Conservation (phyloP, 2,113 vertebrate species). For the Procapra przewalskii region DNA sequence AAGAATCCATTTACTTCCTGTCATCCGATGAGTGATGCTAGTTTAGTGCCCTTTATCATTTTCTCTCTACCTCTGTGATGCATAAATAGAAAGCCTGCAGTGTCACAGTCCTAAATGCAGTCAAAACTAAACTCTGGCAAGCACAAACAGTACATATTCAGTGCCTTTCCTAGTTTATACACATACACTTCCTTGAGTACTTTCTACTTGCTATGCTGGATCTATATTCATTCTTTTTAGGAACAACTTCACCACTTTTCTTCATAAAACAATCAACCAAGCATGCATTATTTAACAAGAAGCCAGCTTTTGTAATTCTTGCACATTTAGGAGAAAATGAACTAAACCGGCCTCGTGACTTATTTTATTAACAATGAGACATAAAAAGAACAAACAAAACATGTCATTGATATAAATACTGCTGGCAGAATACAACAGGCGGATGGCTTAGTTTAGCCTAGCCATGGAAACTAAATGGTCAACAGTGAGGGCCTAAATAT, state of each 20-base stretch:
- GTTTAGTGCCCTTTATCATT: neutral
- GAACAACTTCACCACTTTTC: slow-evolving; percentile 5
- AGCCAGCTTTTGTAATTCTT: neutral
- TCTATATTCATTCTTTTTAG: slow-evolving; percentile 19
- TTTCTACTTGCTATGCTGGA: neutral
- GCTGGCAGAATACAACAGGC: slow-evolving; percentile 15
- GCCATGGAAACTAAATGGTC: slow-evolving; percentile 23
- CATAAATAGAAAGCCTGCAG: slow-evolving; percentile 20
- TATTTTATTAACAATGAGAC: slow-evolving; percentile 24
- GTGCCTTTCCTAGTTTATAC: neutral
- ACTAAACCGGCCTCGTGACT: neutral
- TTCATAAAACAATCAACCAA: neutral
- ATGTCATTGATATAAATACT: neutral
- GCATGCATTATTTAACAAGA: neutral
- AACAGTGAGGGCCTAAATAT: slow-evolving; percentile 43
- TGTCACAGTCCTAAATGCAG: neutral
- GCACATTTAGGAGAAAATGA: slow-evolving; percentile 15
- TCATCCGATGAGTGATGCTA: neutral
- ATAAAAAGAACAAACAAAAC: slow-evolving; percentile 25
- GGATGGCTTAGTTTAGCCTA: slow-evolving; percentile 23
- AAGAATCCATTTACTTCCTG: neutral
- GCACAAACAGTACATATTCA: neutral
- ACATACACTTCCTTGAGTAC: neutral
- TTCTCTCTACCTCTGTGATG: neutral
- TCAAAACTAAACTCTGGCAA: neutral